Evolutionary conservation across 2,888 invertebrate genomes (phyloP), one percentile per base, ranked within the genome.

Genomic region (Xanthorhoe designata): DNA sequence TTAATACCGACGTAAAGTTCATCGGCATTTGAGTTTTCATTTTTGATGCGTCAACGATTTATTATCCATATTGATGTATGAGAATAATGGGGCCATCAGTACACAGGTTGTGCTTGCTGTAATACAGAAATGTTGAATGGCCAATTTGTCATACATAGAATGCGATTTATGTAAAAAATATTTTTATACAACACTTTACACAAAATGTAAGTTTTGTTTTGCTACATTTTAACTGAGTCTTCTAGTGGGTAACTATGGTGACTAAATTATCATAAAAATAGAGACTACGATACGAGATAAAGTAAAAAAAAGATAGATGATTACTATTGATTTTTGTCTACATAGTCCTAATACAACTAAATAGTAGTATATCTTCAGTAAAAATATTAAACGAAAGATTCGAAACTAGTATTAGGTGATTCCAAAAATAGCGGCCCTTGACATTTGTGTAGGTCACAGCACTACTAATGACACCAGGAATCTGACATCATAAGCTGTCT

Each of bases 41-140:
- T 72, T 70, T 70, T 69, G 69, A 71, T 70, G 65, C 64, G 49
- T 55, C 63, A 24, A 55, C 68, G 55, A 71, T 74, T 71, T 67
- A 66, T 69, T 52, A 69, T 58, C 52, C 68, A 45, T 65, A 68
- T 70, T 69, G 68, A 69, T 70, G 61, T 73, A 69, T 73, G 49
- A 64, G 55, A 71, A 66, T 71, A 65, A 71, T 73, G 66, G 66
- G 56, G 10, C 53, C 56, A 61, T 64, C 64, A 68, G 57, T 56
- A 58, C 55, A 67, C 64, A 64, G 54, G 69, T 66, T 66, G 65
- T 29, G 66, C 57, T 64, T 42, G 60, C 56, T 64, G 50, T 64
- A 45, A 60, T 47, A 61, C 29, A 53, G 55, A 63, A 67, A 63
- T 60, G 42, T 64, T 15, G 47, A 50, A 51, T 47, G 15, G 52